phyloP scores from a whole-genome alignment of 2,113 vertebrate genomes.

The Ranitomeya variabilis region DNA sequence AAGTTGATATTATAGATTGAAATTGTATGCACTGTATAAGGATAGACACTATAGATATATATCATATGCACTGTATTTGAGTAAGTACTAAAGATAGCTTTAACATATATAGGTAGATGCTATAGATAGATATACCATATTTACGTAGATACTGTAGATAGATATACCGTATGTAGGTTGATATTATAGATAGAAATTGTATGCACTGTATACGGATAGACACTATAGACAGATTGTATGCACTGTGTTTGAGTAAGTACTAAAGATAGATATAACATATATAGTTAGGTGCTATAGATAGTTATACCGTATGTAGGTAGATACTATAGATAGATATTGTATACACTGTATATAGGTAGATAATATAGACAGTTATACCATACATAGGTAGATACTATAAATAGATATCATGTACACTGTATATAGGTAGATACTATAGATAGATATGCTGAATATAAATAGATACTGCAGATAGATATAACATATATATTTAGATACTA shows the following conservation, averaged over 20 bases:
- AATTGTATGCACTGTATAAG: neutral
- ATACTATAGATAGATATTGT: neutral
- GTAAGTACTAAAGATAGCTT: neutral
- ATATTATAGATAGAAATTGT: neutral
- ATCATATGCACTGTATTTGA: too few relatives aligned
- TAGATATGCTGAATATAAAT: too few relatives aligned
- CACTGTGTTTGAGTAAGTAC: too few relatives aligned
- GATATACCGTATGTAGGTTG: too few relatives aligned
- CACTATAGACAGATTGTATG: too few relatives aligned
- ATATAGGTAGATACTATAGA: too few relatives aligned
- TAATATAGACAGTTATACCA: neutral
- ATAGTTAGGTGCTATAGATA: neutral
- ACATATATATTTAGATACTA: neutral
- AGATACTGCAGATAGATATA: neutral
- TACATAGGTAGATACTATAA: neutral
- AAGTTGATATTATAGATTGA: neutral
- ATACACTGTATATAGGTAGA: too few relatives aligned
- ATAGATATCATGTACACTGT: neutral
- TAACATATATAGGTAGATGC: neutral
- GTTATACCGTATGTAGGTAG: neutral
- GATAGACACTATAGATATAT: neutral
- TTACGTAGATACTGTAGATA: too few relatives aligned
- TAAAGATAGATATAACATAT: neutral
- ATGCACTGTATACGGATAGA: neutral
- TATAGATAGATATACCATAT: too few relatives aligned